Base-by-base conservation (phyloP, 1,140 invertebrate species). In the Lordiphosa mommai region DNA sequence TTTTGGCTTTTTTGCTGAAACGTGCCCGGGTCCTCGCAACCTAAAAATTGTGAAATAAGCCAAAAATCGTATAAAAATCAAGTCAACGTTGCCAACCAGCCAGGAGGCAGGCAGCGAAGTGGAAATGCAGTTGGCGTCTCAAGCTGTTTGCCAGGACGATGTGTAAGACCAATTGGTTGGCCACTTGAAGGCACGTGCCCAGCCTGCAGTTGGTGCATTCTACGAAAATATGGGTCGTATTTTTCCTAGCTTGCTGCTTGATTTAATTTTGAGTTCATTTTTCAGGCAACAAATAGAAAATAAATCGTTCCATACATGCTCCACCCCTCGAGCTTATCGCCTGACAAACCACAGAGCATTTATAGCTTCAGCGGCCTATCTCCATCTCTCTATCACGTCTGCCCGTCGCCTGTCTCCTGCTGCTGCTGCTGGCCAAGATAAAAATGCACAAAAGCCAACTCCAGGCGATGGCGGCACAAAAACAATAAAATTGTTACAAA, bases 401-500 rank as follows among this genome's bases (percentile, higher is more conserved):
- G 20, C 38, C 34, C 20, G 20, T 23, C 20, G 40, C 43, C 49
- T 20, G 14, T 20, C 27, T 41, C 52, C 20, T 33, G 57, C 48
- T 56, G 49, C 47, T 32, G 27, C 61, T 37, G 36, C 8, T 27
- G 38, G 20, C 23, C 23, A 27, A 41, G 47, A 73, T 69, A 68
- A 67, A 77, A 52, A 70, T 52, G 51, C 49, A 63, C 44, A 67
- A 70, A 57, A 71, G 55, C 56, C 67, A 67, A 59, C 72, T 57
- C 40, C 33, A 58, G 46, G 55, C 55, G 16, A 33, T 51, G 57
- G 29, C 58, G 57, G 50, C 67, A 61, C 56, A 76, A 84, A 67
- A 84, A 84, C 77, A 84, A 84, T 84, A 84, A 84, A 84, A 85
- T 70, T 72, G 67, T 82, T 70, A 84, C 68, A 77, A 85, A 84